phyloP scores from a whole-genome alignment of 2,113 vertebrate species.

The Burhinus bistriatus region DNA sequence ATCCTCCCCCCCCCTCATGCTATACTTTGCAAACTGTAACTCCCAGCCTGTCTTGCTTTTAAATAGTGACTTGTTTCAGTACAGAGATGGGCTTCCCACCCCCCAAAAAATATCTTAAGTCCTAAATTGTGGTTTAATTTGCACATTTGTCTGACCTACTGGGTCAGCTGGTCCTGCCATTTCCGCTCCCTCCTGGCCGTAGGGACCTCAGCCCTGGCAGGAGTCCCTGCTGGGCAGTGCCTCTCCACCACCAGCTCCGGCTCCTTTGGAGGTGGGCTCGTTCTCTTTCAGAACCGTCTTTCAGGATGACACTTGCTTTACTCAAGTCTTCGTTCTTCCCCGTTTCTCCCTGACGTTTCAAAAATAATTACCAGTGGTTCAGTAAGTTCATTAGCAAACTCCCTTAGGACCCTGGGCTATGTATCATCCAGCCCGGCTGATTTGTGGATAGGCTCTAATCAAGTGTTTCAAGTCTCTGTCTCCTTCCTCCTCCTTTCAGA shows the following conservation, averaged over 20 bases:
- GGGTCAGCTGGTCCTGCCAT: neutral
- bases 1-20: neutral
- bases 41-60: neutral
- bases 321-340: neutral
- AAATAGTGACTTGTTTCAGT: neutral
- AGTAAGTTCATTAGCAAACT: constrained; percentile 65
- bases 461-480: constrained; percentile 48
- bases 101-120: neutral
- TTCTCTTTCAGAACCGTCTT: neutral
- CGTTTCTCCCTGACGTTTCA: constrained; percentile 45
- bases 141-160: neutral
- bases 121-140: neutral
- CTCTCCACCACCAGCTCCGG: neutral
- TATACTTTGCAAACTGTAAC: neutral
- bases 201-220: neutral
- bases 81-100: neutral
- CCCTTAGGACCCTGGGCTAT: constrained; percentile 51
- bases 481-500: constrained; percentile 54
- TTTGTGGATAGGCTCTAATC: constrained; percentile 56
- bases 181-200: neutral
- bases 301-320: constrained; percentile 1
- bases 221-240: neutral
- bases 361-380: constrained; percentile 62
- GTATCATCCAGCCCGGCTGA: constrained; percentile 51
- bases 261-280: neutral